Conservation (phyloP, 2,888 invertebrate species). For the Cylloceria caligata region DNA sequence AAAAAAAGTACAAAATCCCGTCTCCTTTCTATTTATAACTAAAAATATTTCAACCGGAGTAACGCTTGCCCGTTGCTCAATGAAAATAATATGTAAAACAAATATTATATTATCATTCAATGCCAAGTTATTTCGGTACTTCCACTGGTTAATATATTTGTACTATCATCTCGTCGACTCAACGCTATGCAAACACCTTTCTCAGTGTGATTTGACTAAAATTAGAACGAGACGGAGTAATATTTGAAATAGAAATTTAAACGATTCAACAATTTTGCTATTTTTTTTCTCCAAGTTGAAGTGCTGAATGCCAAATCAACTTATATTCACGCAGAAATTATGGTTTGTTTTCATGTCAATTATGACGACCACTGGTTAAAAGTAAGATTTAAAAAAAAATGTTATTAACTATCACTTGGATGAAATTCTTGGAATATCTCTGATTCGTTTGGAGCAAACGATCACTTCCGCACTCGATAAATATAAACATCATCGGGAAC, state of each 20-base stretch:
- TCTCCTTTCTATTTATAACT: background rate
- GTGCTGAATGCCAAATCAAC: background rate
- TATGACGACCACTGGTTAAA: background rate
- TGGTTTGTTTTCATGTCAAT: background rate
- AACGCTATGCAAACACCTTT: background rate
- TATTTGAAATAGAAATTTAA: no score
- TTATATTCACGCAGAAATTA: background rate
- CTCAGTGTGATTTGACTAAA: background rate
- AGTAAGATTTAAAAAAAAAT: constrained; percentile 7
- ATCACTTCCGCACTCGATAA: constrained; percentile 19
- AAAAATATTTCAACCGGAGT: background rate
- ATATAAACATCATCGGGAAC: constrained; percentile 6
- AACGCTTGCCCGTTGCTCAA: background rate
- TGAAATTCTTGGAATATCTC: background rate
- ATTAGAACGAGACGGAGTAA: background rate
- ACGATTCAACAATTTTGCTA: no score
- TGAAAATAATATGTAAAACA: background rate
- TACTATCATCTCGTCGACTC: background rate
- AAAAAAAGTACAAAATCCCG: background rate
- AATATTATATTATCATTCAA: background rate
- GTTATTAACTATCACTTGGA: background rate
- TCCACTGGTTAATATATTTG: no score
- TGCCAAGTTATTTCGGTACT: background rate
- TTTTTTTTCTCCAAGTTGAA: no score
- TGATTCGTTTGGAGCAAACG: background rate